Base-by-base conservation (phyloP, 2,888 invertebrate genomes). In the Tachina lurida region DNA sequence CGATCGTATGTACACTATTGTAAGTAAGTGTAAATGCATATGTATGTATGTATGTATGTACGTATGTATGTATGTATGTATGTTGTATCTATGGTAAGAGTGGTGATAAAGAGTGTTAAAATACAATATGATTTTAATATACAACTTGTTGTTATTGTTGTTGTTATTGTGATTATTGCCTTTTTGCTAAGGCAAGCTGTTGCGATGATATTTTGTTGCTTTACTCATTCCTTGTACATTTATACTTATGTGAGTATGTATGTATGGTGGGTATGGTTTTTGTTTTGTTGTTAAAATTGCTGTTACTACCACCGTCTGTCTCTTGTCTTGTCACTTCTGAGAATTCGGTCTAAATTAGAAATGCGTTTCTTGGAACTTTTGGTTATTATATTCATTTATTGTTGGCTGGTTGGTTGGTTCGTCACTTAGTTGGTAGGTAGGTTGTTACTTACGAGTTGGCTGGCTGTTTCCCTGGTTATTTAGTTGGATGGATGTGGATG, bases 301-400 rank as follows among this genome's bases (percentile, higher is more conserved):
- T 83, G 73, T 83, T 85, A 78, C 85, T 80, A 77, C 73, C 76
- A 81, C 68, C 74, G 88, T 86, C 88, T 87, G 88, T 85, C 88
- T 87, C 82, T 87, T 83, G 90, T 90, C 89, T 85, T 91, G 91
- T 89, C 91, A 90, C 91, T 91, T 91, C 91, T 91, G 89, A 90
- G 91, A 91, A 91, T 91, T 91, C 89, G 89, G 91, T 91, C 90
- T 91, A 91, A 91, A 91, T 91, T 91, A 91, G 91, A 91, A 91
- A 91, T 91, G 91, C 90, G 91, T 91, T 91, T 91, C 91, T 91
- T 89, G 91, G 91, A 91, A 91, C 89, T 91, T 82, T 83, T 87
- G 87, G 87, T 84, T 83, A 84, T 83, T 70, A 71, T 85, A 85
- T 83, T 85, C 85, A 80, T 85, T 84, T 86, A 65, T 73, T 76